Evolutionary conservation across 2,797 vertebrate genomes (phyloP).

Genomic region (Pseudomugil tenellus): DNA sequence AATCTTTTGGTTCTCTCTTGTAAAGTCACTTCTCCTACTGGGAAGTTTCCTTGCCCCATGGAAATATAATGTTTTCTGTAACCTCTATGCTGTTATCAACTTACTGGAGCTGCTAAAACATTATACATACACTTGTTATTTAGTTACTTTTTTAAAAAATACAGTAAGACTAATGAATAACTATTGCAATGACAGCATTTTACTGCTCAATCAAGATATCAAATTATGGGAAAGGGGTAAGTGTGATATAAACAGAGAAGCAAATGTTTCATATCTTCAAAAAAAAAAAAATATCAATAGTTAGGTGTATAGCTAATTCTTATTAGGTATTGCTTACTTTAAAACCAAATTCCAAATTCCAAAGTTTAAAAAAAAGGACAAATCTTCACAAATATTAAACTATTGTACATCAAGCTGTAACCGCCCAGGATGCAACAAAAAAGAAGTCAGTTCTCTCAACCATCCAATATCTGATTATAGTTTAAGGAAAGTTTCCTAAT

Average conservation of each 20-base stretch:
- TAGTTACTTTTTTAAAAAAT: no score
- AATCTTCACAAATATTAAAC: no score
- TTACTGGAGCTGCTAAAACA: conserved; percentile 21
- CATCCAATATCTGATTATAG: neutral
- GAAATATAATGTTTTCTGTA: conserved; percentile 19
- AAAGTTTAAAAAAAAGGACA: no score
- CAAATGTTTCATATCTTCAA: neutral
- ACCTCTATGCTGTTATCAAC: conserved; percentile 7
- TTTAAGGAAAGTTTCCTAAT: no score
- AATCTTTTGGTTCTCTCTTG: conserved; percentile 27
- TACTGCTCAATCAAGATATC: neutral
- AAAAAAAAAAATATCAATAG: neutral
- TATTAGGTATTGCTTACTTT: no score
- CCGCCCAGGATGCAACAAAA: no score
- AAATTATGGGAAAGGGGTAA: neutral
- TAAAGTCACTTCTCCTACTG: conserved; percentile 48
- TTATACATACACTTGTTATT: neutral
- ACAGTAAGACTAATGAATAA: no score
- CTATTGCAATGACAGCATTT: no score
- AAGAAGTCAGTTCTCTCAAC: no score
- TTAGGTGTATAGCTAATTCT: no score
- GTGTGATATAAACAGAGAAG: neutral
- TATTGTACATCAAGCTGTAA: no score
- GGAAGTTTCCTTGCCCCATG: conserved; percentile 54
- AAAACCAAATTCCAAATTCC: no score